Evolutionary conservation across 2,888 invertebrate genomes (phyloP), one percentile per base, ranked within the genome.

Genomic region (Ennomos quercinarius): DNA sequence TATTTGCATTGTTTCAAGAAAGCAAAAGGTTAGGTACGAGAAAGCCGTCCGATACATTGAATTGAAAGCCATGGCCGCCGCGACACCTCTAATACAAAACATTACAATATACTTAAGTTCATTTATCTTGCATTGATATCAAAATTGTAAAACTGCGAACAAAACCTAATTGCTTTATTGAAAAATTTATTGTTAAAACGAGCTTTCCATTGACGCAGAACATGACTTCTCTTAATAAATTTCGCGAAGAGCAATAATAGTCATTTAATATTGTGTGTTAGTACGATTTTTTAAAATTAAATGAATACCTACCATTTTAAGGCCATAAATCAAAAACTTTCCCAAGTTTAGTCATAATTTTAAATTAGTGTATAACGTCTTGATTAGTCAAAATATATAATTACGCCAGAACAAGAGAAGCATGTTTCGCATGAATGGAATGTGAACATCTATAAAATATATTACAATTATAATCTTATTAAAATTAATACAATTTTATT

Each of bases 401-500:
- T 13, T 46, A 13, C 27, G 12, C 10, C 51, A 48, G 39, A 47
- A 56, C 39, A 57, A 79, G 84, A 87, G 85, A 89, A 87, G 82
- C 84, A 86, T 87, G 88, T 89, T 87, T 83, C 82, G 87, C 87
- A 85, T 87, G 77, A 89, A 91, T 84, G 90, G 89, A 90, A 90
- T 90, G 89, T 87, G 77, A 78, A 84, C 78, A 77, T 84, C 81
- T 86, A 84, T 83, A 84, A 83, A 84, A 84, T 91, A 90, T 88
- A 89, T 87, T 91, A 91, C 89, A 91, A 81, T 86, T 83, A 81
- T 82, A 80, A 67, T 79, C 79, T 81, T 84, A 83, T 81, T 87
- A 86, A 83, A 88, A 89, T 89, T 91, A 89, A 86, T 90, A 90
- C 83, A 83, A 61, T 88, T 83, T 89, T 88, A 91, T 91, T 92